Base-by-base conservation (phyloP, 2,888 invertebrate species). In the Caenorhabditis becei region DNA sequence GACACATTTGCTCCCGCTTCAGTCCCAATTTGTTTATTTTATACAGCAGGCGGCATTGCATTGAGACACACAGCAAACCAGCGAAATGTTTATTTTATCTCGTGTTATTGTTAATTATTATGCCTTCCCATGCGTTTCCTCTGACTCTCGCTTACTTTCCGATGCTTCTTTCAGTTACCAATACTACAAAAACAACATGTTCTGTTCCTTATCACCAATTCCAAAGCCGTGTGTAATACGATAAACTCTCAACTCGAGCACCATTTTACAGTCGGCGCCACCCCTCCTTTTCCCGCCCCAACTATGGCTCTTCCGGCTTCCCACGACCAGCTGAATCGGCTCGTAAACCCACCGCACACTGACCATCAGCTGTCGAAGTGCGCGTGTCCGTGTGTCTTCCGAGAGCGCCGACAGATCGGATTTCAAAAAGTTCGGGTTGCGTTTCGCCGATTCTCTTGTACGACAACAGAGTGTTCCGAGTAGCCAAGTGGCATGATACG, bases 381-480 rank as follows among this genome's bases (percentile, higher is more conserved):
- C 47, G 47, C 47, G 41, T 54, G 54, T 54, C 54, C 54, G 54
- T 56, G 53, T 53, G 66, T 56, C 54, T 44, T n/a, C 28, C 32
- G 11, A 37, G 58, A 69, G 69, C 58, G 51, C 32, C 37, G n/a
- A 26, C 20, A 62, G 61, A 63, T 72, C 63, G 72, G 47, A 72
- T 72, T 72, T 72, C 72, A 63, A 72, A 72, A 63, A 72, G 72
- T 72, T 72, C 72, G 63, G 56, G 63, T 63, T 71, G 61, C 20
- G 53, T 71, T 62, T 71, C 71, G 71, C 37, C 69, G 10, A 32
- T 20, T 67, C 47, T 14, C 32, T 32, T 56, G 20, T 32, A 32
- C 32, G 2, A 32, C 28, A 32, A 56, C 54, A 47, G 5, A 11
- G 18, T 18, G 47, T 47, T 47, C 47, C 47, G 47, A 47, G 47